phyloP scores from a whole-genome alignment of 2,113 vertebrate species.

The Tricholaema leucomelas region DNA sequence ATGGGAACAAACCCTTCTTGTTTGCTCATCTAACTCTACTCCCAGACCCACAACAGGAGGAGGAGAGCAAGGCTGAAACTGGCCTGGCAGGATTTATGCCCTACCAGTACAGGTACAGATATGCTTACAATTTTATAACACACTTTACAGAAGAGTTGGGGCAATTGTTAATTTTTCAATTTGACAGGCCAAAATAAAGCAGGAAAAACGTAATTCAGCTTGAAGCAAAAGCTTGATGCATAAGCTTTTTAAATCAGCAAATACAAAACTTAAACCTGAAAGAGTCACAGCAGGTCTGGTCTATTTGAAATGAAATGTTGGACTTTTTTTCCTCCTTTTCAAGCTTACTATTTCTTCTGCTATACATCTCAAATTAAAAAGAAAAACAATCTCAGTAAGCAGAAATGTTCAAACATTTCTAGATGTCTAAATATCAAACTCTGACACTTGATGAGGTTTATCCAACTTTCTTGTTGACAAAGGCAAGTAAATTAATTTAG shows the following conservation, averaged over 20 bases:
- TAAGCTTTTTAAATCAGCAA: neutral
- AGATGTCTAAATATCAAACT: neutral
- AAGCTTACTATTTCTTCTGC: neutral
- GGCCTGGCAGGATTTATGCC: too few relatives aligned
- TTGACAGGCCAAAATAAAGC: rapidly evolving
- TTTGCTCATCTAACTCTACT: too few relatives aligned
- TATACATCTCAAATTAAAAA: neutral
- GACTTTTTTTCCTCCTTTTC: rapidly evolving
- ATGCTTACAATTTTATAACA: neutral
- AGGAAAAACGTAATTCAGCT: neutral
- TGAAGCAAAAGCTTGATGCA: neutral
- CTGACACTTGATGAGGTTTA: neutral
- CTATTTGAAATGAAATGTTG: neutral
- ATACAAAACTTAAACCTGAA: neutral
- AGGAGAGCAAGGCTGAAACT: too few relatives aligned
- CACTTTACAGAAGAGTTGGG: neutral
- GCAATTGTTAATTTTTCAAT: neutral
- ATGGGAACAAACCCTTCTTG: too few relatives aligned
- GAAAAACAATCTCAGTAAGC: neutral
- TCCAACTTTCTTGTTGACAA: neutral
- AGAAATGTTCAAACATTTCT: neutral
- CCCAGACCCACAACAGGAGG: too few relatives aligned
- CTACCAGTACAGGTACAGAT: too few relatives aligned
- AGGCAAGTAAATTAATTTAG: neutral
- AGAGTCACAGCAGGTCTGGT: neutral